A percentile compares a stretch with the other conserved stretches of the same genome.
Evolutionary conservation across 2,113 vertebrate species (phyloP).

Genomic region (Delphinapterus leucas): DNA sequence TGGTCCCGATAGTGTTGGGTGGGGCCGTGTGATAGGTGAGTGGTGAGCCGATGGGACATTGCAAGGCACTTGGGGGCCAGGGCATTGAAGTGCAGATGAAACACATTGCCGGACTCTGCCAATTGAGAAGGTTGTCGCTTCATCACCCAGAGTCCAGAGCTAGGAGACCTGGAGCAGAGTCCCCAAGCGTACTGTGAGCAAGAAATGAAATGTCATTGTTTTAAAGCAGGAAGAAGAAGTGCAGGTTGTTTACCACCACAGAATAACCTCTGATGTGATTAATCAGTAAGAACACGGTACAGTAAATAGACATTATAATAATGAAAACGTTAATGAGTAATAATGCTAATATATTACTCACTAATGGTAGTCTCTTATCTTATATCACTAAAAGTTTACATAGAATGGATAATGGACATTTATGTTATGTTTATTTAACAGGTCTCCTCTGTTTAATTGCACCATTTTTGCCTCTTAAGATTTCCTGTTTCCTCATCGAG

Average conservation of each 20-base stretch:
- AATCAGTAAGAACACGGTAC: background rate
- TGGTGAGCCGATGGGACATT: background rate
- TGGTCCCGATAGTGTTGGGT: accelerated
- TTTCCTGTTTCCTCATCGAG: background rate
- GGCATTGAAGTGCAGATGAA: background rate
- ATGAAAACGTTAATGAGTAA: background rate
- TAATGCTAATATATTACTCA: background rate
- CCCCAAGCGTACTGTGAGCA: background rate
- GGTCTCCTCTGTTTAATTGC: background rate
- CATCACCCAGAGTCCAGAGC: background rate
- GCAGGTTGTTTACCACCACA: background rate
- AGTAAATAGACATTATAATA: background rate
- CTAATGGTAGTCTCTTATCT: background rate
- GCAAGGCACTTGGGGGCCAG: background rate
- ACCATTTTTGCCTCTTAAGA: background rate
- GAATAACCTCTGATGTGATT: background rate
- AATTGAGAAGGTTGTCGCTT: background rate
- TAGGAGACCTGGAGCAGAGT: background rate
- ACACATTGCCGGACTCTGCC: background rate
- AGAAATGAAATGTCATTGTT: background rate
- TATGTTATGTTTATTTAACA: background rate
- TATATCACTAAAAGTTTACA: background rate
- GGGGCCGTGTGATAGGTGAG: background rate
- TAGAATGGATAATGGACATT: background rate
- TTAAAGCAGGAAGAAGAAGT: background rate